Evolutionary conservation across 2,113 vertebrate species (phyloP).

Genomic region (Casuarius casuarius): DNA sequence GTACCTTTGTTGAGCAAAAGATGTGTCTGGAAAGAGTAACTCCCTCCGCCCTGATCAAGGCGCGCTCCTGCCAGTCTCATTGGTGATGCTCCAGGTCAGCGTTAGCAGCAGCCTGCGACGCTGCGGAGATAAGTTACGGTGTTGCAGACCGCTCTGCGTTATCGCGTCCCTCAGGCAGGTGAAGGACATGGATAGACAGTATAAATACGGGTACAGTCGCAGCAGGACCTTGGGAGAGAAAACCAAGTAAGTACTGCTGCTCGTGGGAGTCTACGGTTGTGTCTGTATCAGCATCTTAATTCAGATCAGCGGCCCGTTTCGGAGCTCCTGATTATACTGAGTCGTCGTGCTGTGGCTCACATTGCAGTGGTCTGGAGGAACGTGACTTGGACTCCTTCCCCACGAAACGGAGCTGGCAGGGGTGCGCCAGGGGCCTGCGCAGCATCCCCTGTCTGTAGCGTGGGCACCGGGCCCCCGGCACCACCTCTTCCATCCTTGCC

Average conservation of each 20-base stretch:
- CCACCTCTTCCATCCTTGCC: background rate
- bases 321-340: background rate
- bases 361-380: background rate
- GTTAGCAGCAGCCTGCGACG: background rate
- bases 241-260: background rate
- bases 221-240: background rate
- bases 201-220: rapidly evolving
- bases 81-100: rapidly evolving
- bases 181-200: background rate
- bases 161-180: rapidly evolving
- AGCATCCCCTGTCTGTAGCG: rapidly evolving
- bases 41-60: background rate
- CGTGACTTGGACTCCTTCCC: background rate
- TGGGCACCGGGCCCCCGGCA: rapidly evolving
- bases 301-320: background rate
- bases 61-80: background rate
- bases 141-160: background rate
- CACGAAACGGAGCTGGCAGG: too few relatives aligned
- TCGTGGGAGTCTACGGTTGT: background rate
- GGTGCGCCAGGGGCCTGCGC: background rate
- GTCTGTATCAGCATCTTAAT: background rate
- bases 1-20: background rate
- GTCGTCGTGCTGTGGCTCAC: background rate
- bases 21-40: background rate
- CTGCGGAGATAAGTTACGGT: background rate